These are phyloP conservation scores for Torymus aiolomorphi DNA, from an alignment of 2,888 invertebrate species.

Conservation along the genomic window DNA sequence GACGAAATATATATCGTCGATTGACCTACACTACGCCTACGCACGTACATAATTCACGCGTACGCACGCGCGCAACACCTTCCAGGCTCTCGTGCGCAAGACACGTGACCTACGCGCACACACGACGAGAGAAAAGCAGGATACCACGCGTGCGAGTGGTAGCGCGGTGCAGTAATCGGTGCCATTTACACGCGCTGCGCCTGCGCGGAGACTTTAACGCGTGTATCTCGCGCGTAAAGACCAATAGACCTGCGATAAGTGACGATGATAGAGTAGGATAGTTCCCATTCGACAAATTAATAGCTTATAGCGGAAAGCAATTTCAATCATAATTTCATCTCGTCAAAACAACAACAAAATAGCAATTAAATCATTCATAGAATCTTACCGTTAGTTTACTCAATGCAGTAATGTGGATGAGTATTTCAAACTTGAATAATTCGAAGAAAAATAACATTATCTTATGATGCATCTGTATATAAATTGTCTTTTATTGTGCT, in stretches of 20 bases:
- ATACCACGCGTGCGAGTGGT: conserved; percentile 11
- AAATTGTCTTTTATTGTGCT: too few relatives aligned
- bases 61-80: neutral
- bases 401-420: neutral
- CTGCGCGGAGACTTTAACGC: conserved; percentile 5
- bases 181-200: conserved; percentile 12
- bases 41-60: too few relatives aligned
- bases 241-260: conserved; percentile 11
- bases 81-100: neutral
- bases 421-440: neutral
- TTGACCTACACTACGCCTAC: conserved; percentile 5
- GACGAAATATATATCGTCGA: neutral
- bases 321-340: too few relatives aligned
- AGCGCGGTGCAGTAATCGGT: conserved; percentile 32
- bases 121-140: conserved; percentile 28
- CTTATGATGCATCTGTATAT: too few relatives aligned
- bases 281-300: too few relatives aligned
- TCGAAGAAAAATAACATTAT: too few relatives aligned
- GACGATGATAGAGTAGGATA: neutral
- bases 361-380: too few relatives aligned
- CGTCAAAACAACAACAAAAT: too few relatives aligned
- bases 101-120: conserved; percentile 30
- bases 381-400: too few relatives aligned
- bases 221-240: conserved; percentile 16
- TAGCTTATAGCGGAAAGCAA: too few relatives aligned